Evolutionary conservation across 1,140 invertebrate genomes (phyloP).

Genomic region (Achatina immaculata): DNA sequence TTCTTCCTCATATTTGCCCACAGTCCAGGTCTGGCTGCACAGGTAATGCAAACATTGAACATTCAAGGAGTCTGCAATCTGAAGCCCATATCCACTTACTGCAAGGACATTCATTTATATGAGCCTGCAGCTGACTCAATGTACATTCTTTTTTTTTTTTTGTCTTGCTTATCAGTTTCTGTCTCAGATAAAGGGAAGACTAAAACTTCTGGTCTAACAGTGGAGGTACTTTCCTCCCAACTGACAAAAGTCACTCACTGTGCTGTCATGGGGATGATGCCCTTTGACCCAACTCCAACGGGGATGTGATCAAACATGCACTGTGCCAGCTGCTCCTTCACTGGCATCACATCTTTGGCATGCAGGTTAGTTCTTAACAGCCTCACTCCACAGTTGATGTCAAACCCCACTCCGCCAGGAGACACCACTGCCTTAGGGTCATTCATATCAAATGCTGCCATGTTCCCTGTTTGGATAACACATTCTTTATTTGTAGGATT

Average conservation of each 20-base stretch:
- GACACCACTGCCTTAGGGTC: constrained; percentile 95
- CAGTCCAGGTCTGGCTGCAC: too few species aligned
- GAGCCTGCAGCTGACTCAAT: too few species aligned
- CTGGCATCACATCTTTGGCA: constrained; percentile 93
- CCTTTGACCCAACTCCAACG: constrained; percentile 97
- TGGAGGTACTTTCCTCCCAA: too few species aligned
- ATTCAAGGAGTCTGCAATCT: too few species aligned
- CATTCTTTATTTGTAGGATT: constrained; percentile 24
- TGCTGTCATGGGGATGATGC: constrained; percentile 99
- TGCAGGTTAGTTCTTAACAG: constrained; percentile 94
- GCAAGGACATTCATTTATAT: too few species aligned
- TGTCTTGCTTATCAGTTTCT: too few species aligned
- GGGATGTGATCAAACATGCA: constrained; percentile 99
- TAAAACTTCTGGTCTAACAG: too few species aligned
- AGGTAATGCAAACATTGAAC: too few species aligned
- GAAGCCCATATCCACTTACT: too few species aligned
- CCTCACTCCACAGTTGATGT: constrained; percentile 98
- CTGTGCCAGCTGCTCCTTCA: constrained; percentile 98
- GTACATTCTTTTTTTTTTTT: too few species aligned
- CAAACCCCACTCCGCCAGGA: constrained; percentile 98
- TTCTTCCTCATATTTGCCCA: too few species aligned
- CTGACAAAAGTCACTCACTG: constrained; percentile 62
- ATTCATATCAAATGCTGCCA: constrained; percentile 98
- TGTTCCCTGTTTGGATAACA: constrained; percentile 83
- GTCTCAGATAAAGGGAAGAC: too few species aligned